Conservation (phyloP, 1,140 invertebrate species). For the Tetranychus cinnabarinus region DNA sequence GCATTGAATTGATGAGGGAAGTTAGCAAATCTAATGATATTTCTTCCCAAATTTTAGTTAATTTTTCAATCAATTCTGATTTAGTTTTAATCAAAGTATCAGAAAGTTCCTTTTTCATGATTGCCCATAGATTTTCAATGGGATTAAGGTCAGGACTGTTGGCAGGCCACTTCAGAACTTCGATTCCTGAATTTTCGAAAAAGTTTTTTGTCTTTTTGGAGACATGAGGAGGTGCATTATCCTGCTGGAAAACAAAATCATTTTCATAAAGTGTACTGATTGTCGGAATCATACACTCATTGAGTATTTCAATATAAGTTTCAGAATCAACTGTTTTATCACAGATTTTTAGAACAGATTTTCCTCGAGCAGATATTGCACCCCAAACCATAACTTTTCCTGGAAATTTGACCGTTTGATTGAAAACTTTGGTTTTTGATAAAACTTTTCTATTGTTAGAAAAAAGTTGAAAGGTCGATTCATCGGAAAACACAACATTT, state of each 20-base stretch:
- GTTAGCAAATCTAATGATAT: too few relatives aligned
- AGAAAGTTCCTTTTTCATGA: too few relatives aligned
- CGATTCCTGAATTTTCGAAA: neutral
- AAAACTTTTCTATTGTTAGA: neutral
- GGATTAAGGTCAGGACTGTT: constrained; percentile 3
- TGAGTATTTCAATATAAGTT: neutral
- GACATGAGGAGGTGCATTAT: constrained; percentile 3
- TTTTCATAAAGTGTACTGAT: neutral
- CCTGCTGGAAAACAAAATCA: constrained; percentile 3
- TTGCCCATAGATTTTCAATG: too few relatives aligned
- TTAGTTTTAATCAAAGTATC: too few relatives aligned
- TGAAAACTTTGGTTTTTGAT: neutral
- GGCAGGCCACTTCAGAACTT: constrained; percentile 2
- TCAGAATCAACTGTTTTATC: neutral
- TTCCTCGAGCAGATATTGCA: neutral
- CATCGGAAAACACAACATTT: neutral
- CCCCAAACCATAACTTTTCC: neutral
- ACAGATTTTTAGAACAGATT: neutral
- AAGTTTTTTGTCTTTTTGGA: neutral
- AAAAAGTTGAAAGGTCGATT: neutral
- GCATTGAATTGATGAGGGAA: too few relatives aligned
- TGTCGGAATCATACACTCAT: neutral
- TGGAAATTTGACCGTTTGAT: neutral
- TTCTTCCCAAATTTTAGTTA: too few relatives aligned
- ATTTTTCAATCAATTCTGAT: too few relatives aligned